phyloP scores from a whole-genome alignment of 2,888 invertebrate species.

The Agonopterix alstromeriana region DNA sequence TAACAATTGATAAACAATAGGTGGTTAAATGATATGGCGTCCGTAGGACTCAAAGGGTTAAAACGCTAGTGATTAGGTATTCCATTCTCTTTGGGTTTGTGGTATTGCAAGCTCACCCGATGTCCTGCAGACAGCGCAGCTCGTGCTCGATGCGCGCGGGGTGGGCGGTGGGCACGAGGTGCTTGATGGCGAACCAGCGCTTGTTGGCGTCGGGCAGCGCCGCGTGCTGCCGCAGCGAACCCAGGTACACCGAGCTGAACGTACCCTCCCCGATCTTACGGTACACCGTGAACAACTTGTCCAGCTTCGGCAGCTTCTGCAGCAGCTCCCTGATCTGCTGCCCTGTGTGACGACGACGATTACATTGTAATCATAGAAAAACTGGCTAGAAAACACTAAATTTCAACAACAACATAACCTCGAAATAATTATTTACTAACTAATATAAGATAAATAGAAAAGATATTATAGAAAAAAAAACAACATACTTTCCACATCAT shows the following conservation, averaged over 20 bases:
- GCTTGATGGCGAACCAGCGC: slow-evolving; percentile 88
- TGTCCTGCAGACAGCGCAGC: slow-evolving; percentile 85
- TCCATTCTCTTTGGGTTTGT: no score
- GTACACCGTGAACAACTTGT: slow-evolving; percentile 80
- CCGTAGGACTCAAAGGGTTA: no score
- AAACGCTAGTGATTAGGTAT: no score
- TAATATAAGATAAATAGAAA: neutral
- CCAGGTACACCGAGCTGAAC: slow-evolving; percentile 91
- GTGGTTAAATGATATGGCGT: no score
- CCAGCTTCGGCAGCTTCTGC: slow-evolving; percentile 76
- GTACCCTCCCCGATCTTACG: slow-evolving; percentile 89
- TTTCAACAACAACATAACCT: slow-evolving; percentile 4
- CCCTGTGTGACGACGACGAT: slow-evolving; percentile 27
- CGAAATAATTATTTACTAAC: neutral
- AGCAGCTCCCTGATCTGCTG: slow-evolving; percentile 61
- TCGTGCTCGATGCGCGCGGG: slow-evolving; percentile 89
- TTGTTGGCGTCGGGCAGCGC: slow-evolving; percentile 51
- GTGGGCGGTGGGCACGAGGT: slow-evolving; percentile 91
- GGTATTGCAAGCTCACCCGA: slow-evolving; percentile 73
- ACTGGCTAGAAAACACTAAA: no score
- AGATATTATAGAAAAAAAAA: no score
- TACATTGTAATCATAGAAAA: neutral
- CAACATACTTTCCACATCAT: slow-evolving; percentile 51
- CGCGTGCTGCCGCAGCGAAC: slow-evolving; percentile 76
- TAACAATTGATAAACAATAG: no score